phyloP scores from a whole-genome alignment of 2,888 invertebrate genomes.

The Plusia festucae region DNA sequence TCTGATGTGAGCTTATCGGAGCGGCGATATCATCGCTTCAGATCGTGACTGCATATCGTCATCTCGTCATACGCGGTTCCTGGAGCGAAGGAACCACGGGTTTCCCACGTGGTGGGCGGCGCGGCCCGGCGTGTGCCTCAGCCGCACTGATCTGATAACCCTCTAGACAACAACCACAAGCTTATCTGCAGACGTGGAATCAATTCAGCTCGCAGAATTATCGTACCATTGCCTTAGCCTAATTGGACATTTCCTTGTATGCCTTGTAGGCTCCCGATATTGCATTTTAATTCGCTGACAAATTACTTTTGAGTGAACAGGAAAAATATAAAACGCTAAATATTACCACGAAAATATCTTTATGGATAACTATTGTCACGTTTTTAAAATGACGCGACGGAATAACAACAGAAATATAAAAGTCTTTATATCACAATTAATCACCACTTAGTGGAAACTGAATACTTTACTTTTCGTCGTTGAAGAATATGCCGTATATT shows the following conservation, averaged over 20 bases:
- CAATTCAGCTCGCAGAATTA: constrained; percentile 85
- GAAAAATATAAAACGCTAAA: constrained; percentile 48
- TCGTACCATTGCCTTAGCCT: constrained; percentile 83
- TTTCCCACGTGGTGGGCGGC: constrained; percentile 80
- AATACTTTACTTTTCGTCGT: constrained; percentile 54
- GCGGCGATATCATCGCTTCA: constrained; percentile 38
- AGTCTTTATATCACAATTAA: constrained; percentile 87
- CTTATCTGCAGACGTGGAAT: constrained; percentile 83
- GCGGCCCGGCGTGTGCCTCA: constrained; percentile 72
- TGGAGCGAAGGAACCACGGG: constrained; percentile 50
- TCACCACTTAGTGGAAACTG: constrained; percentile 79
- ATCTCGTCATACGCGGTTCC: constrained; percentile 49
- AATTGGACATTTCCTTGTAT: constrained; percentile 83
- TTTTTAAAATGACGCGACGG: constrained; percentile 78
- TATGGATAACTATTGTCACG: constrained; percentile 73
- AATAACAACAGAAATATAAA: constrained; percentile 85
- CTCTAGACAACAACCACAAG: constrained; percentile 83
- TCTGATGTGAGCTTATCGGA: constrained; percentile 39
- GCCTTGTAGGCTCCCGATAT: constrained; percentile 55
- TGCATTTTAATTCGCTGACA: constrained; percentile 51
- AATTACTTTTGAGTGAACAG: constrained; percentile 41
- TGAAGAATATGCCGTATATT: constrained; percentile 61
- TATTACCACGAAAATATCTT: constrained; percentile 61
- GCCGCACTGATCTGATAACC: constrained; percentile 85
- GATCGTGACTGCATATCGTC: constrained; percentile 31